phyloP scores from a whole-genome alignment of 1,140 invertebrate genomes.

The Lineus longissimus region DNA sequence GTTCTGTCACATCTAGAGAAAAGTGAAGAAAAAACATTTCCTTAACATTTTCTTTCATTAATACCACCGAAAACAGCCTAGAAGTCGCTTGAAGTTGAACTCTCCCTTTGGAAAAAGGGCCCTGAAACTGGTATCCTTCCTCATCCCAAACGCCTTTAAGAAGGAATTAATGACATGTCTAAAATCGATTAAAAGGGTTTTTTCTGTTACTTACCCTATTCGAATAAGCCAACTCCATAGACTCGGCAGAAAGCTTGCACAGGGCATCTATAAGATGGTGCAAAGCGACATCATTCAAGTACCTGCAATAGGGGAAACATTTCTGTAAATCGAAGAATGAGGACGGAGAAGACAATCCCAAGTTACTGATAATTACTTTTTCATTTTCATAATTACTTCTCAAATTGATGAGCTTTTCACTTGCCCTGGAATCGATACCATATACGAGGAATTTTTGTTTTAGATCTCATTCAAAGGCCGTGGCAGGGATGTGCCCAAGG shows the following conservation, averaged over 20 bases:
- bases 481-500: too few species aligned
- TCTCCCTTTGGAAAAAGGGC: too few species aligned
- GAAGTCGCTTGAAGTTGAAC: too few species aligned
- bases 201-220: slow-evolving; percentile 68
- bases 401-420: too few species aligned
- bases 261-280: slow-evolving; percentile 96
- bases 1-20: slow-evolving; percentile 3
- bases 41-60: slow-evolving; percentile 7
- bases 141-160: too few species aligned
- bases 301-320: slow-evolving; percentile 45
- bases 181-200: too few species aligned
- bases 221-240: slow-evolving; percentile 93
- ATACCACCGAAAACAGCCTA: too few species aligned
- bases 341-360: slow-evolving; percentile 1
- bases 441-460: too few species aligned
- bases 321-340: background rate
- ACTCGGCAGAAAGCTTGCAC: slow-evolving; percentile 92
- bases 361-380: background rate
- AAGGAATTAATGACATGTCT: too few species aligned
- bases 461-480: too few species aligned
- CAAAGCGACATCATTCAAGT: slow-evolving; percentile 88
- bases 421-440: too few species aligned
- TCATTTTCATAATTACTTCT: background rate
- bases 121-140: too few species aligned
- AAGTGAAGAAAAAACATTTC: background rate